A percentile compares a stretch with the other conserved stretches of the same genome.
phyloP scores from a whole-genome alignment of 2,888 invertebrate species.

The Cephonodes hylas region DNA sequence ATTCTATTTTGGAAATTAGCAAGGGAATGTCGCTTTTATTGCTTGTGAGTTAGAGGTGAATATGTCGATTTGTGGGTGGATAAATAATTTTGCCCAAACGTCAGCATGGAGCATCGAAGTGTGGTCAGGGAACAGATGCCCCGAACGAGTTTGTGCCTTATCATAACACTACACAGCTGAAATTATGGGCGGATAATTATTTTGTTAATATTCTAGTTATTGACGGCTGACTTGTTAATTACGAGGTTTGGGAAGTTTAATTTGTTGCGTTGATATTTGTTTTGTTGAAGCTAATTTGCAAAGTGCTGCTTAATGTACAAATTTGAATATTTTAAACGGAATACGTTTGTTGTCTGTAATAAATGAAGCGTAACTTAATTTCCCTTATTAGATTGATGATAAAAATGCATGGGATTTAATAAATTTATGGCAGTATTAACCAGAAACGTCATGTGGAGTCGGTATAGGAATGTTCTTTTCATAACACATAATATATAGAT shows the following conservation, averaged over 20 bases:
- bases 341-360: not conserved
- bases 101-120: conserved; percentile 46
- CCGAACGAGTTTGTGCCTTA: conserved; percentile 55
- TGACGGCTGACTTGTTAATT: conserved; percentile 32
- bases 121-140: conserved; percentile 73
- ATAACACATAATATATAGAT: no score
- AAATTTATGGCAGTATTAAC: no score
- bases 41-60: conserved; percentile 22
- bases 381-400: no score
- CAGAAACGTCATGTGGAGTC: no score
- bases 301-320: not conserved
- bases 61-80: conserved; percentile 1
- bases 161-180: conserved; percentile 54
- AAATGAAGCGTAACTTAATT: not conserved
- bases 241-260: conserved; percentile 31
- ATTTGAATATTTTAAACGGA: not conserved
- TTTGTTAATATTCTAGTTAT: conserved; percentile 58
- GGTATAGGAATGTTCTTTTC: no score
- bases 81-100: conserved; percentile 31
- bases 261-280: conserved; percentile 27
- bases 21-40: conserved; percentile 34
- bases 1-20: conserved; percentile 5
- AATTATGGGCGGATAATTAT: conserved; percentile 68
- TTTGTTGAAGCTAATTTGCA: conserved; percentile 8
- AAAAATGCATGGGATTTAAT: no score